Evolutionary conservation across 1,140 invertebrate species (phyloP), one percentile per base, ranked within the genome.

Genomic region (Odontomachus brunneus): DNA sequence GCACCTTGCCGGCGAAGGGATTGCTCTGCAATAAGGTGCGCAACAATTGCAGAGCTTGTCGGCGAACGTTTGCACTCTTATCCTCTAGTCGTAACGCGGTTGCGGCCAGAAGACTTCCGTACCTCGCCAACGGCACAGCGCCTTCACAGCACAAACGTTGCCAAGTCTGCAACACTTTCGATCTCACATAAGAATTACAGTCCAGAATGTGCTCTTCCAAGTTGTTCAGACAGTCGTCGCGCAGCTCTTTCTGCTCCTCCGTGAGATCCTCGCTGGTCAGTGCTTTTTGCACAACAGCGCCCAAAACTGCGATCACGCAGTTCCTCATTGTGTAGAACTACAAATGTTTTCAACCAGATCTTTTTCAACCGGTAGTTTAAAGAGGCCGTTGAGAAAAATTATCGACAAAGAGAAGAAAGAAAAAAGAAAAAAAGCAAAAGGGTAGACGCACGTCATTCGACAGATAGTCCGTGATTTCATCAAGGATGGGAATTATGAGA

Each of bases 151-250:
- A 96, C 33, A 98, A 93, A 24, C 95, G 94, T 86, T 95, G 95
- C 97, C 97, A 98, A 66, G 97, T 96, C 88, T 97, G 96, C 24
- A 98, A 93, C 2, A 97, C 96, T 93, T 97, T 97, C 59, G 97
- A 96, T 72, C 98, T 94, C 0, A 98, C 97, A 91, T 97, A 98
- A 3, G 97, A 97, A 88, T 98, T 96, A 1, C 95, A 89, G 92
- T 99, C 98, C 85, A 97, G 95, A 60, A 98, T 95, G 91, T 98
- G 98, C n/a, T 97, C 96, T 90, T 97, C 94, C 3, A 98, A 92
- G 85, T 95, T 94, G 76, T 97, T 96, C 1, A 98, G 94, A 80
- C 97, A 96, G 86, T 97, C 95, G 89, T 97, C 96, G 2, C 97
- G 94, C 59, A 95, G 94, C 33, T 95, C 93, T 86, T 95, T 95